phyloP scores from a whole-genome alignment of 2,888 invertebrate genomes.

The Panzeria rudis region DNA sequence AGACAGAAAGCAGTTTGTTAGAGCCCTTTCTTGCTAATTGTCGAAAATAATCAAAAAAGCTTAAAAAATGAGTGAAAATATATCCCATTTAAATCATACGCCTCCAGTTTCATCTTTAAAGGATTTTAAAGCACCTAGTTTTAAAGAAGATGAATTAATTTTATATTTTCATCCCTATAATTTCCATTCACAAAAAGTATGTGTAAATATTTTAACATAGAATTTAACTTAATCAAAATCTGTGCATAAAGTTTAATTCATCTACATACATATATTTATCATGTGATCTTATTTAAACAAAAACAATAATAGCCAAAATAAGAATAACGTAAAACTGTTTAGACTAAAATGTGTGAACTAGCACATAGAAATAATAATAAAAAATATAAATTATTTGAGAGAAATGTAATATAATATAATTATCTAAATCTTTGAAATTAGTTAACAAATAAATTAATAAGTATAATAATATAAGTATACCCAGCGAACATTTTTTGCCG shows the following conservation, averaged over 20 bases:
- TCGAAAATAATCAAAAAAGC: background rate
- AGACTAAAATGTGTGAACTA: slow-evolving; percentile 1
- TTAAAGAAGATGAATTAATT: slow-evolving; percentile 84
- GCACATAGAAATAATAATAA: background rate
- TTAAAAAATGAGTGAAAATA: slow-evolving; percentile 57
- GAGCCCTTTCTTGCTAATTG: background rate
- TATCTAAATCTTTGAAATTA: too few relatives aligned
- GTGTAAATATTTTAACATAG: slow-evolving; percentile 48
- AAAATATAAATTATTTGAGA: background rate
- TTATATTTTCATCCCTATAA: slow-evolving; percentile 89
- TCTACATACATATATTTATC: slow-evolving; percentile 51
- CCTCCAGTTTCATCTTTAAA: slow-evolving; percentile 61
- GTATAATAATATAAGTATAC: background rate
- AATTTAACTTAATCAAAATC: background rate
- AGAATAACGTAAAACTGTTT: slow-evolving; percentile 4
- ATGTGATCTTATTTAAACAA: slow-evolving; percentile 69
- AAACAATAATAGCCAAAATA: background rate
- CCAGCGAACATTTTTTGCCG: too few relatives aligned
- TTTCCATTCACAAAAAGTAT: slow-evolving; percentile 91
- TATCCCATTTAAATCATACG: slow-evolving; percentile 32
- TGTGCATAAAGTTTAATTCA: slow-evolving; percentile 9
- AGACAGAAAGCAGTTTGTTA: slow-evolving; percentile 22
- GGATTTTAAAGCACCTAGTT: slow-evolving; percentile 79
- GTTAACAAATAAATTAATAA: background rate
- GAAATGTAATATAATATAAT: too few relatives aligned